phyloP scores from a whole-genome alignment of 2,888 invertebrate species.

The Drosophila antonietae region DNA sequence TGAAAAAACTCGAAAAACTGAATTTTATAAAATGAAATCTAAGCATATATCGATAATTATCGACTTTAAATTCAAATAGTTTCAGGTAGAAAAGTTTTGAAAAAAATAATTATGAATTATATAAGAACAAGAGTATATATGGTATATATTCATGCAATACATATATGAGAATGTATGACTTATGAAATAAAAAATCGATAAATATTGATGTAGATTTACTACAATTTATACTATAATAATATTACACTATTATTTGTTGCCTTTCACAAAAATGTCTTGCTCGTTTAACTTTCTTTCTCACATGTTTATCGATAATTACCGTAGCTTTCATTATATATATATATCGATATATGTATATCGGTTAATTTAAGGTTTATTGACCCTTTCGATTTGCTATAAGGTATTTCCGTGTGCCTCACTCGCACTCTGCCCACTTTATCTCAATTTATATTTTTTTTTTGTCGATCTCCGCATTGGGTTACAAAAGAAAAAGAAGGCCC shows the following conservation, averaged over 20 bases:
- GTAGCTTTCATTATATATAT: too few species aligned
- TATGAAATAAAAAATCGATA: neutral
- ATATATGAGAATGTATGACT: too few species aligned
- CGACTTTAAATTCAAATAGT: neutral
- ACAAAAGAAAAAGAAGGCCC: constrained; percentile 35
- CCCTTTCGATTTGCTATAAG: neutral
- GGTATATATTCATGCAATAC: neutral
- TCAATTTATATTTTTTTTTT: constrained; percentile 5
- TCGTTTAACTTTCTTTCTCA: too few species aligned
- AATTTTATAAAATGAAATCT: neutral
- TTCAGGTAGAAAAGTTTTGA: neutral
- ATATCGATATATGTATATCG: too few species aligned
- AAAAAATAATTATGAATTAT: neutral
- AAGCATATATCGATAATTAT: neutral
- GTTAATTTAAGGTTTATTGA: too few species aligned
- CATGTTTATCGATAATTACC: too few species aligned
- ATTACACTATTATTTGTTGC: too few species aligned
- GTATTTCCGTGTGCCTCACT: neutral
- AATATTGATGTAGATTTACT: neutral
- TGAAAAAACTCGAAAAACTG: neutral
- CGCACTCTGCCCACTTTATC: neutral
- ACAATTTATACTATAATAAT: too few species aligned
- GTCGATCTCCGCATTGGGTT: constrained; percentile 37
- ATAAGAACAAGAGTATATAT: neutral
- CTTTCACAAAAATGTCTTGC: too few species aligned